Conservation (phyloP, 2,888 invertebrate species). For the Drosophila eohydei region DNA sequence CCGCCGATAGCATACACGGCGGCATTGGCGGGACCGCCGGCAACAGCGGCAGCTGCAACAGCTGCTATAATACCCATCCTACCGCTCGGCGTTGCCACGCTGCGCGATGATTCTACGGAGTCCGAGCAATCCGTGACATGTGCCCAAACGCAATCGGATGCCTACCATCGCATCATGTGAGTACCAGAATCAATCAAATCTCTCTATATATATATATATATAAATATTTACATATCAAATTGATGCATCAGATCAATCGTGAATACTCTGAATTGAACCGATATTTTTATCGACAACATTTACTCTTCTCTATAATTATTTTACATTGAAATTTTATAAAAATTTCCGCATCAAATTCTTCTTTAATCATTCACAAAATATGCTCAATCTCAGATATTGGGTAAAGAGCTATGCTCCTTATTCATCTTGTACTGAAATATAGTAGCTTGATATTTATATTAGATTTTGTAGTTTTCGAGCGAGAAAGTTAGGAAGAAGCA, state of each 20-base stretch:
- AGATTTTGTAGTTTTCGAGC: neutral
- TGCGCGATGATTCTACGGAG: conserved; percentile 85
- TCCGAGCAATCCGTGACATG: conserved; percentile 85
- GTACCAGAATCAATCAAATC: conserved; percentile 53
- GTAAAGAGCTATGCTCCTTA: too few relatives aligned
- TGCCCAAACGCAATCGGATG: conserved; percentile 84
- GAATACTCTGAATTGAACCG: neutral
- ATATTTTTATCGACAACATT: neutral
- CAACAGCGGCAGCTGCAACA: conserved; percentile 85
- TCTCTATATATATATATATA: neutral
- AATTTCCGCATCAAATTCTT: neutral
- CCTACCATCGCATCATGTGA: conserved; percentile 85
- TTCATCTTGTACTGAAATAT: too few relatives aligned
- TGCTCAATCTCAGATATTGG: neutral
- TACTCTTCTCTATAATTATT: neutral
- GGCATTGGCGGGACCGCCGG: conserved; percentile 85
- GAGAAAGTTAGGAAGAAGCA: neutral
- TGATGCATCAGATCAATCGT: too few relatives aligned
- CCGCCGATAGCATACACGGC: conserved; percentile 81
- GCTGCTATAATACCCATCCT: conserved; percentile 85
- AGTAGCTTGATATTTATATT: neutral
- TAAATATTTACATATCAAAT: neutral
- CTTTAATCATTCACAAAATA: neutral
- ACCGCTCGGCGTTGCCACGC: conserved; percentile 85
- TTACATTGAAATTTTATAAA: neutral